These are phyloP conservation scores for Spongilla lacustris DNA, from an alignment of 37 sponge, comb jelly and placozoan species.

Conservation along the genomic window DNA sequence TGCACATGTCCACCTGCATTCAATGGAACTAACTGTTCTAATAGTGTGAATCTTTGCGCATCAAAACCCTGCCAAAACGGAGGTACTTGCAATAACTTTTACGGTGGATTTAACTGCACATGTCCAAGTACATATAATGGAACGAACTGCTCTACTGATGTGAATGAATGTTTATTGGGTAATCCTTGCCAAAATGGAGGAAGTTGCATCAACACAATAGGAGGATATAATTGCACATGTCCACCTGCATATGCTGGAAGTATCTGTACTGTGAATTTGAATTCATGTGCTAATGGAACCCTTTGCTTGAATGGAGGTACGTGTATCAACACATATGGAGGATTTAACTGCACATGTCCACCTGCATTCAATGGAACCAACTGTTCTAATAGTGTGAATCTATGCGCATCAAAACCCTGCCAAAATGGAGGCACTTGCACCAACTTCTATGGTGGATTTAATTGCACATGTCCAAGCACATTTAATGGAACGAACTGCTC, in stretches of 20 bases:
- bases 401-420: constrained; percentile 35
- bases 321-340: constrained; percentile 42
- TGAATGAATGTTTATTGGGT: constrained; percentile 22
- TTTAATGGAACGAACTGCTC: constrained; percentile 65
- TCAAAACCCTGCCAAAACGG: constrained; percentile 40
- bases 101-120: constrained; percentile 17
- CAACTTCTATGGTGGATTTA: constrained; percentile 20
- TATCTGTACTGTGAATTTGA: constrained; percentile 38
- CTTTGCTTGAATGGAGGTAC: constrained; percentile 31
- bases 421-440: constrained; percentile 60
- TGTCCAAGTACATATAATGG: constrained; percentile 12
- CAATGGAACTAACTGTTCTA: constrained; percentile 50
- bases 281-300: constrained; percentile 24
- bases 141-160: constrained; percentile 9
- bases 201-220: constrained; percentile 15
- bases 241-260: constrained; percentile 44
- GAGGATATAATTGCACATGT: constrained; percentile 60
- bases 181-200: constrained; percentile 16
- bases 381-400: constrained; percentile 8
- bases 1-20: constrained; percentile 60
- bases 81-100: constrained; percentile 18
- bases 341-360: constrained; percentile 36
- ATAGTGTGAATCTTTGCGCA: constrained; percentile 58
- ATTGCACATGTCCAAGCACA: constrained; percentile 31
- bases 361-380: background rate